Evolutionary conservation across 2,888 invertebrate genomes (phyloP).

Genomic region (Stenchaetothrips biformis): DNA sequence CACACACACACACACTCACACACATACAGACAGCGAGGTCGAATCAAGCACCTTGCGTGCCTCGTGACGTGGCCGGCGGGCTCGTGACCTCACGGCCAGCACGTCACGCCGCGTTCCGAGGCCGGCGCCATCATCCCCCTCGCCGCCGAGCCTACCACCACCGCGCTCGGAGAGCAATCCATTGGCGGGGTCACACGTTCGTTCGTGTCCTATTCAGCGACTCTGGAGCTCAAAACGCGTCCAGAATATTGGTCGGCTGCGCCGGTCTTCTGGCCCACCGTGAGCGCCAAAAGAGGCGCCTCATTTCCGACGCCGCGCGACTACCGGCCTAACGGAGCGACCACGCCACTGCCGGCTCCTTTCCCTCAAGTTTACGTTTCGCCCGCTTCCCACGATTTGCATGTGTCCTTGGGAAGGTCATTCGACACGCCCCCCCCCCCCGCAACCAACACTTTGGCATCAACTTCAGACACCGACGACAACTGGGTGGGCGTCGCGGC

Average conservation of each 20-base stretch:
- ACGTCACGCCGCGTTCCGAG: background rate
- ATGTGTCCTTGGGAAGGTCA: background rate
- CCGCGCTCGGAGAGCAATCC: no score
- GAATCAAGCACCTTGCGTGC: no score
- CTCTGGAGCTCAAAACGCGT: no score
- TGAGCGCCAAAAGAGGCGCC: no score
- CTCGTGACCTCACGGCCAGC: background rate
- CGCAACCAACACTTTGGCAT: slow-evolving; percentile 17
- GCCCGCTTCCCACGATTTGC: background rate
- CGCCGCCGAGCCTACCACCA: background rate
- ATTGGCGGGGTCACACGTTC: no score
- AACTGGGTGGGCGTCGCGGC: slow-evolving; percentile 12
- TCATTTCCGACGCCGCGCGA: no score
- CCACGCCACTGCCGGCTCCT: no score
- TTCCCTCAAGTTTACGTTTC: background rate
- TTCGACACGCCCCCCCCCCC: background rate
- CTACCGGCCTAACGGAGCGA: no score
- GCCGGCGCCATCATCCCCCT: background rate
- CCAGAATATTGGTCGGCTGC: no score
- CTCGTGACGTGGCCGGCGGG: background rate
- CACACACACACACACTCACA: background rate
- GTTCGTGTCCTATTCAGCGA: no score
- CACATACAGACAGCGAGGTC: no score
- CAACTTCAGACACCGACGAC: slow-evolving; percentile 22
- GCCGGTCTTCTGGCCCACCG: no score